phyloP scores from a whole-genome alignment of 2,888 invertebrate genomes.

The Stramonita haemastoma region DNA sequence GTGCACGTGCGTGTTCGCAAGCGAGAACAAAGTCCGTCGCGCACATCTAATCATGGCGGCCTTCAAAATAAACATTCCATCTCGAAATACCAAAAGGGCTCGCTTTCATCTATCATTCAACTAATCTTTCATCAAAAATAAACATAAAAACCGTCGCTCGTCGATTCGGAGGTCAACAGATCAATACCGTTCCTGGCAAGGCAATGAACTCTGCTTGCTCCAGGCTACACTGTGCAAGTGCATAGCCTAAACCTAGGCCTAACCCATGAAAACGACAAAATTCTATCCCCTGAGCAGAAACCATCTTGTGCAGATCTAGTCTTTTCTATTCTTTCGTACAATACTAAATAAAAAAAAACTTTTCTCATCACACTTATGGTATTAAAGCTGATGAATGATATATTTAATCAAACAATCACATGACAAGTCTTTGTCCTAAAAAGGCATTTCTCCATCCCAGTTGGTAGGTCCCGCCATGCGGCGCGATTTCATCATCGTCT shows the following conservation, averaged over 20 bases:
- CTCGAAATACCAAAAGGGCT: neutral
- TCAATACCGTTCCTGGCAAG: too few relatives aligned
- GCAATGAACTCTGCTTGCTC: too few relatives aligned
- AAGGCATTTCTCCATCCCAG: neutral
- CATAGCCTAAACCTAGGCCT: too few relatives aligned
- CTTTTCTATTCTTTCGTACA: neutral
- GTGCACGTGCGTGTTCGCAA: slow-evolving; percentile 34
- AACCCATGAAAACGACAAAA: too few relatives aligned
- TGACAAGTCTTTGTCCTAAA: slow-evolving; percentile 11
- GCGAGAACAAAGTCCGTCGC: slow-evolving; percentile 23
- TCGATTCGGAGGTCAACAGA: neutral
- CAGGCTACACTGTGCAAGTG: too few relatives aligned
- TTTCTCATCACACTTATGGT: too few relatives aligned
- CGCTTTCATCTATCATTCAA: neutral
- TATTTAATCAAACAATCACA: neutral
- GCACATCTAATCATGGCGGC: slow-evolving; percentile 36
- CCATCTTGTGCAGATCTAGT: neutral
- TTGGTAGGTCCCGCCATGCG: neutral
- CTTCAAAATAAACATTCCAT: slow-evolving; percentile 19
- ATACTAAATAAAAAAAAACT: too few relatives aligned
- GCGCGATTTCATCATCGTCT: slow-evolving; percentile 32
- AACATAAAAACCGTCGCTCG: neutral
- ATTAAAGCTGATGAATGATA: too few relatives aligned
- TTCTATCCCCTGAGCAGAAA: too few relatives aligned
- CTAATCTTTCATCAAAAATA: neutral